phyloP scores from a whole-genome alignment of 2,113 vertebrate species.

The Crotalus tigris region DNA sequence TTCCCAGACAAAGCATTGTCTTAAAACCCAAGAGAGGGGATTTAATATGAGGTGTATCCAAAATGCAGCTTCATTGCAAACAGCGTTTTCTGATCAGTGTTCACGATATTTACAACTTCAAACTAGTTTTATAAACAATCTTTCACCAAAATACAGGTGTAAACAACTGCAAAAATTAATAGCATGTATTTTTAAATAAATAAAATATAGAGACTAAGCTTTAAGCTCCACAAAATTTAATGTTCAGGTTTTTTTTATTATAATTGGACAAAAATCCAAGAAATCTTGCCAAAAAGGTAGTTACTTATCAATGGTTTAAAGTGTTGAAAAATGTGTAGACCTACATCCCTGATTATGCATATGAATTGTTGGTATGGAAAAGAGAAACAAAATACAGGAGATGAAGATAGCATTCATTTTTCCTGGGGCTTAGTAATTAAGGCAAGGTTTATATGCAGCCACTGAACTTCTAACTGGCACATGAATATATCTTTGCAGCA shows the following conservation, averaged over 20 bases:
- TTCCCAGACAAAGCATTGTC: background rate
- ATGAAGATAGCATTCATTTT: background rate
- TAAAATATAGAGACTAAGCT: background rate
- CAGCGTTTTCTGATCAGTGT: background rate
- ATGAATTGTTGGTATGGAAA: background rate
- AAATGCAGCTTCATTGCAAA: background rate
- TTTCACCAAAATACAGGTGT: background rate
- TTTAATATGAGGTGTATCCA: background rate
- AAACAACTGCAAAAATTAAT: background rate
- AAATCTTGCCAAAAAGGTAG: background rate
- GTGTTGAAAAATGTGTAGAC: background rate
- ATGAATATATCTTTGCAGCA: background rate
- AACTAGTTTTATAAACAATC: background rate
- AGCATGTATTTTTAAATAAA: background rate
- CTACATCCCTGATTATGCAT: background rate
- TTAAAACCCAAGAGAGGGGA: background rate
- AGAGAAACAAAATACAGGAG: background rate
- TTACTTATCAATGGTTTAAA: background rate
- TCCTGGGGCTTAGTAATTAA: background rate
- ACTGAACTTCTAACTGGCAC: background rate
- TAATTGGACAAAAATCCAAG: too few relatives aligned
- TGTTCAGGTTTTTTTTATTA: too few relatives aligned
- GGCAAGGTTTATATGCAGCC: background rate
- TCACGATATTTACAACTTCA: background rate
- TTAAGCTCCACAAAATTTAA: background rate